A percentile compares a stretch with the other conserved stretches of the same genome.
phyloP scores from a whole-genome alignment of 2,888 invertebrate species.

The Diploptera punctata region DNA sequence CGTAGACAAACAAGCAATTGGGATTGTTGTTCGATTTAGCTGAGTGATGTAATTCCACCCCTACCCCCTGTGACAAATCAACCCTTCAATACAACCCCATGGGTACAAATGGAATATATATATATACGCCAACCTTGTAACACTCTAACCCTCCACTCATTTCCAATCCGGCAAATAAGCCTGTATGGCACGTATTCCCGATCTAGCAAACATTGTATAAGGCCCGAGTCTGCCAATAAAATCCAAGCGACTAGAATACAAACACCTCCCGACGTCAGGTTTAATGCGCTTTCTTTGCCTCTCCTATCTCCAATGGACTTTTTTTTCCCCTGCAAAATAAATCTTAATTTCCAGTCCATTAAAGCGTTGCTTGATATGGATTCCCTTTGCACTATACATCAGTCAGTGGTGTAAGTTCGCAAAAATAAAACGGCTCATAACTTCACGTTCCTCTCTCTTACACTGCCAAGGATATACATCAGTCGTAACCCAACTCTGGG shows the following conservation, averaged over 20 bases:
- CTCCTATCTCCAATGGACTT: not conserved
- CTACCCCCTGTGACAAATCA: conserved; percentile 21
- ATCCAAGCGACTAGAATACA: conserved; percentile 3
- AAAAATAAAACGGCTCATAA: not conserved
- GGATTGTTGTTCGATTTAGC: conserved; percentile 38
- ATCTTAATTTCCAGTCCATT: conserved; percentile 41
- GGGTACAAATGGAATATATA: conserved; percentile 13
- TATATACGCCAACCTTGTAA: not conserved
- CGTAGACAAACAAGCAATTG: conserved; percentile 26
- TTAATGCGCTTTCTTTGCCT: conserved; percentile 19
- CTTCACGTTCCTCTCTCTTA: no score
- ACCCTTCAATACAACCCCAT: conserved; percentile 27
- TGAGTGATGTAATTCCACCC: conserved; percentile 30
- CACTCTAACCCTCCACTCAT: not conserved
- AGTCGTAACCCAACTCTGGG: no score
- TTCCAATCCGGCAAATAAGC: conserved; percentile 30
- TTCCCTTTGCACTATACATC: conserved; percentile 10
- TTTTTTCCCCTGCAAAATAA: conserved; percentile 26
- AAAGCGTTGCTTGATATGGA: conserved; percentile 39
- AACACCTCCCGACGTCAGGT: conserved; percentile 21
- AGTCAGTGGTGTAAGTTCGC: not conserved
- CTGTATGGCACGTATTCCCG: conserved; percentile 30
- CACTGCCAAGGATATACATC: no score
- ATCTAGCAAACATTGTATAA: conserved; percentile 28
- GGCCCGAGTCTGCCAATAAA: not conserved